Percentiles rank a stretch among this genome's conserved stretches.
phyloP scores from a whole-genome alignment of 2,113 vertebrate genomes.

The Psammodynastes pulverulentus region DNA sequence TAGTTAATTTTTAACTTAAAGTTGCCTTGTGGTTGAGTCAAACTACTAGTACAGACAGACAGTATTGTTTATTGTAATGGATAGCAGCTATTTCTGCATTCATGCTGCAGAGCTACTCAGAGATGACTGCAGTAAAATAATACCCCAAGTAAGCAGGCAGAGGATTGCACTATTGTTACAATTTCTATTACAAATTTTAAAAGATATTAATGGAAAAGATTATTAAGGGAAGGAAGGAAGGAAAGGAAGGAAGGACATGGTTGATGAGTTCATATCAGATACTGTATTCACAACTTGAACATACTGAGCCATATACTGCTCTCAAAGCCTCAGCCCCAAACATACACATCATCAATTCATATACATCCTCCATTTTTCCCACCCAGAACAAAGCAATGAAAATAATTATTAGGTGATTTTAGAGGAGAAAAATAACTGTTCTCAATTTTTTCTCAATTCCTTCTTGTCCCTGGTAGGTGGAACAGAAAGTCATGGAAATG shows the following conservation, averaged over 20 bases:
- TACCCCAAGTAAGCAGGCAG: neutral
- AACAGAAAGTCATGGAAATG: neutral
- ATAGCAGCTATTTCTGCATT: neutral
- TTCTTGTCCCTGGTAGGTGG: neutral
- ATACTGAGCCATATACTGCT: neutral
- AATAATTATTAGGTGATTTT: neutral
- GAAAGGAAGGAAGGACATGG: neutral
- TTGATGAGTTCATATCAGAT: neutral
- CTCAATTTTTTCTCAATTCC: neutral
- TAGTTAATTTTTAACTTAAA: neutral
- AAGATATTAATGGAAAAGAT: neutral
- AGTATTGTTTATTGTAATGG: constrained; percentile 18
- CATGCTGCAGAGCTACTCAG: neutral
- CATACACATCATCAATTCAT: neutral
- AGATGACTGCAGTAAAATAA: neutral
- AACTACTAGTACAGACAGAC: neutral
- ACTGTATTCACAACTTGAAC: neutral
- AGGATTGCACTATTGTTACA: neutral
- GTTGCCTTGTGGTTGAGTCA: neutral
- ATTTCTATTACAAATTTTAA: neutral
- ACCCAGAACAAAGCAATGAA: neutral
- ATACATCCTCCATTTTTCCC: neutral
- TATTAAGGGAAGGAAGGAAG: neutral
- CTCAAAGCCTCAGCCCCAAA: neutral
- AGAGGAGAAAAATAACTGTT: constrained; percentile 11